Percentiles rank a stretch among this genome's conserved stretches.
phyloP scores from a whole-genome alignment of 2,888 invertebrate genomes.

The Caenorhabditis sp. region DNA sequence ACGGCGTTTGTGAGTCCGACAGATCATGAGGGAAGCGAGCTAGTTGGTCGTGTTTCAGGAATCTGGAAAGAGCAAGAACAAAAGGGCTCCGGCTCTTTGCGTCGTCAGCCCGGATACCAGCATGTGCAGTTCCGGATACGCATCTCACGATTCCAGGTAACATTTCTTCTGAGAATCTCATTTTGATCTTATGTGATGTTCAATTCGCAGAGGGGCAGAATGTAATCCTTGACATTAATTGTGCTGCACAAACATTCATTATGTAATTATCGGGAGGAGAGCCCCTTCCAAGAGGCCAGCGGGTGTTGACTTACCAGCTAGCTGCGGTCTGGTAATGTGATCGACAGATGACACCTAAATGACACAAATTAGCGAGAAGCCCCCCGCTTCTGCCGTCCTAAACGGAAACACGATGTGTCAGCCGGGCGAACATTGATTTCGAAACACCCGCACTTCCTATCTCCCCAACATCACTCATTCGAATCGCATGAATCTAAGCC shows the following conservation, averaged over 20 bases:
- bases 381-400: neutral
- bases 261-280: conserved; percentile 49
- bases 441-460: conserved; percentile 22
- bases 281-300: conserved; percentile 2
- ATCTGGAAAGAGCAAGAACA: conserved; percentile 22
- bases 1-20: conserved; percentile 16
- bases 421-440: conserved; percentile 1
- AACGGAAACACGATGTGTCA: conserved; percentile 16
- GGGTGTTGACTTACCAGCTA: conserved; percentile 50
- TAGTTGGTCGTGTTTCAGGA: conserved; percentile 30
- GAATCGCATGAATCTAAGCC: conserved; percentile 29
- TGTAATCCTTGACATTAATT: conserved; percentile 59
- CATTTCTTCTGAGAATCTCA: conserved; percentile 2
- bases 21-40: too few species aligned
- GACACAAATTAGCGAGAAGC: conserved; percentile 45
- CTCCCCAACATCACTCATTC: conserved; percentile 18
- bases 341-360: conserved; percentile 53
- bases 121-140: conserved; percentile 66
- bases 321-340: conserved; percentile 39
- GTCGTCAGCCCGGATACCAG: conserved; percentile 61
- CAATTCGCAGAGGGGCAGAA: neutral
- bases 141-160: conserved; percentile 63
- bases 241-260: conserved; percentile 59
- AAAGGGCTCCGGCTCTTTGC: conserved; percentile 50
- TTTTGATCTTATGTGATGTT: conserved; percentile 1